Base-by-base conservation (phyloP, 2,888 invertebrate genomes). In the Trisateles emortualis region DNA sequence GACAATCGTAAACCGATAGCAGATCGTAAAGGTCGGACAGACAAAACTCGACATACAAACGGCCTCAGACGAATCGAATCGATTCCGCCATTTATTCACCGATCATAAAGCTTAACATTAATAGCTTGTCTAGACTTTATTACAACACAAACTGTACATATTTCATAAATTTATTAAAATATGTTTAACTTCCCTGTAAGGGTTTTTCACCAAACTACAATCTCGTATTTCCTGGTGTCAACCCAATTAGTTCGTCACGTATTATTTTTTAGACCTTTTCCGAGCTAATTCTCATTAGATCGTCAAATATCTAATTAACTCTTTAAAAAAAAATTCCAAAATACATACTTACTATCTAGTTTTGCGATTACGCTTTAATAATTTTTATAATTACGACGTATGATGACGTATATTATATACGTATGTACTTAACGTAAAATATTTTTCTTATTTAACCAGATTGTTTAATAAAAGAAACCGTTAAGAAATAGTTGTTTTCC, bases 21-120 rank as follows among this genome's bases (percentile, higher is more conserved):
- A 11, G 29, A 33, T 40, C 32, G 47, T 40, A 16, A 16, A 40
- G 22, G 33, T 19, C 13, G 10, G 8, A 33, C 33, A 26, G 39
- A 22, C 39, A 8, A 22, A 39, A 39, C 13, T 39, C 22, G 32
- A 24, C 8, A 32, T 30, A 33, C 24, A 35, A 46, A 11, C 40
- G 22, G 32, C 11, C n/a, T 38, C 47, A 56, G 47, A 55, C 59
- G 64, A 54, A 56, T 54, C 64, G 33, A 68, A 59, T 68, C 43
- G 61, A 68, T 66, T 66, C 50, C 40, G 44, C 40, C 38, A 56
- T 53, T 38, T 48, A 48, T 56, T 58, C 45, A 42, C 14, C 29
- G 43, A 39, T 32, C 52, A 42, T 64, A 61, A 54, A 59, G 40
- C 40, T 59, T 41, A 49, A 59, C 33, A 42, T 46, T 47, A 54